Evolutionary conservation across 2,113 vertebrate species (phyloP).

Genomic region (Limnothrissa miodon): DNA sequence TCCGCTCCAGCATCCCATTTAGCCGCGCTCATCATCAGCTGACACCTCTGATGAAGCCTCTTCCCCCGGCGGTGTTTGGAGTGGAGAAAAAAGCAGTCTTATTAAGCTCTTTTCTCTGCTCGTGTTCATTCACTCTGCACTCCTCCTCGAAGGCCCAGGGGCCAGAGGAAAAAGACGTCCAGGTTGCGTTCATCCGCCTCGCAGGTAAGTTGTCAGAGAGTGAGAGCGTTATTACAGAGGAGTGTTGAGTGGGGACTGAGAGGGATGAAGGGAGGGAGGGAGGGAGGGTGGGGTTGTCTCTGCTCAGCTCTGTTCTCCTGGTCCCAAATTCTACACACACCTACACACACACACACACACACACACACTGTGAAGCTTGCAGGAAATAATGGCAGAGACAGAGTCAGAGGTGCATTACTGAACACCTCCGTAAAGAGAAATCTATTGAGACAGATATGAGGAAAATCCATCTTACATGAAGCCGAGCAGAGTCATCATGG

Average conservation of each 20-base stretch:
- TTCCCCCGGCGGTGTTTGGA: not conserved
- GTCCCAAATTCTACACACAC: not conserved
- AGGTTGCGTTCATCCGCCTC: not conserved
- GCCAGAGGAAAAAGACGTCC: not conserved
- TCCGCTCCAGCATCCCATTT: not conserved
- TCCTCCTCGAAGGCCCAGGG: not conserved
- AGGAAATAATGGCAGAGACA: constrained; percentile 41
- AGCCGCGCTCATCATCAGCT: not conserved
- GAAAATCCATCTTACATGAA: constrained; percentile 63
- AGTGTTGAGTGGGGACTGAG: not conserved
- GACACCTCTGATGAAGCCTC: constrained; percentile 7
- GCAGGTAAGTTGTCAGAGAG: constrained; percentile 1
- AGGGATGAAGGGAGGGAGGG: too few relatives aligned
- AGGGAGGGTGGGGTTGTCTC: not conserved
- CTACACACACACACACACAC: not conserved
- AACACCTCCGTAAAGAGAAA: constrained; percentile 65
- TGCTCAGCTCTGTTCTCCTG: not conserved
- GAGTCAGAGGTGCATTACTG: constrained; percentile 59
- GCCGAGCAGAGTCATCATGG: constrained; percentile 59
- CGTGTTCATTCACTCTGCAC: not conserved
- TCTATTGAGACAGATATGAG: constrained; percentile 57
- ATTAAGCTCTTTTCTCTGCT: not conserved
- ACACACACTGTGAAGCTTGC: not conserved
- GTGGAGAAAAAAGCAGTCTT: not conserved
- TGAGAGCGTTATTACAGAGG: not conserved